A percentile compares a stretch with the other conserved stretches of the same genome.
Evolutionary conservation across 2,113 vertebrate species (phyloP).

Genomic region (Sula dactylatra): DNA sequence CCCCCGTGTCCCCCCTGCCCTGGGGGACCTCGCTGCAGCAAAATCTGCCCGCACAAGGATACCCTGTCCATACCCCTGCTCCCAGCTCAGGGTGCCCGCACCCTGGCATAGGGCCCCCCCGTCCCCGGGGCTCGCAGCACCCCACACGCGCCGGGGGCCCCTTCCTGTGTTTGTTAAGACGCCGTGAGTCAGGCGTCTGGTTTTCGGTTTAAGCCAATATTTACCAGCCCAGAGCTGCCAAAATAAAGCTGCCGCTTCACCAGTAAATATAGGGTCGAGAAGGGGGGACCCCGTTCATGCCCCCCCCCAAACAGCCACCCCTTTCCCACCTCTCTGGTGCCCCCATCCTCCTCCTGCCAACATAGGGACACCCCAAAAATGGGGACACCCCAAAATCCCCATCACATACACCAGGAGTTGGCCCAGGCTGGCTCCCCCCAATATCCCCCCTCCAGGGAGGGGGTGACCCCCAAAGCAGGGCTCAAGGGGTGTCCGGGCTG

Average conservation of each 20-base stretch:
- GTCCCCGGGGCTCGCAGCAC: constrained; percentile 4
- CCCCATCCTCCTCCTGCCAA: neutral
- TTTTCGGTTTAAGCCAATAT: constrained; percentile 18
- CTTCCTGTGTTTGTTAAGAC: constrained; percentile 46
- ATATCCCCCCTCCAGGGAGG: neutral
- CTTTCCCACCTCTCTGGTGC: neutral
- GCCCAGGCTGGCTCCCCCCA: neutral
- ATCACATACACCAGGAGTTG: fast-evolving
- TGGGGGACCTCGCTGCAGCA: neutral
- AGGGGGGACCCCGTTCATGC: neutral
- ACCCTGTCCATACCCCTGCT: fast-evolving
- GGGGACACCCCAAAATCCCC: neutral
- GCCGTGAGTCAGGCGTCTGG: constrained; percentile 13
- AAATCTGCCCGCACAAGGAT: neutral
- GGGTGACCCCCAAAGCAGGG: neutral
- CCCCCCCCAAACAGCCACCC: neutral
- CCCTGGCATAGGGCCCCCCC: neutral
- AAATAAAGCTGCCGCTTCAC: constrained; percentile 9
- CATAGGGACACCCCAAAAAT: neutral
- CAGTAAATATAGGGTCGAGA: neutral
- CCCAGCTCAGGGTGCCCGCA: neutral
- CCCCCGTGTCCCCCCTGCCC: neutral
- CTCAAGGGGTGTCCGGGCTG: neutral
- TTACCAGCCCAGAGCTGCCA: constrained; percentile 19
- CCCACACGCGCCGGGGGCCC: neutral